Base-by-base conservation (phyloP, 2,888 invertebrate genomes). In the Drosophila gaucha region DNA sequence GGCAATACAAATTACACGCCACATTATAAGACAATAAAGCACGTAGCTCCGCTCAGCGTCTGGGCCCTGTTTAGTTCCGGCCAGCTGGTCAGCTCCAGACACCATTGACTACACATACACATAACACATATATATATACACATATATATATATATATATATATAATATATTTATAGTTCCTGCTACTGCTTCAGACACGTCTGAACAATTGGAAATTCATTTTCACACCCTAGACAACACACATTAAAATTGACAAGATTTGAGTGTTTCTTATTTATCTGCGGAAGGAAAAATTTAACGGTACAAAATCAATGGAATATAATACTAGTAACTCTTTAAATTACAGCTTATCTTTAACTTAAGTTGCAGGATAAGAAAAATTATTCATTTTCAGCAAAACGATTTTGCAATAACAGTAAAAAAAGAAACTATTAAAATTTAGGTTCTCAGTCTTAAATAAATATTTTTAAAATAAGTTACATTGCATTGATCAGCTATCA, bases 11-110 rank as follows among this genome's bases (percentile, higher is more conserved):
- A 82, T 83, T 75, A 76, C 72, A 76, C 64, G 72, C 62, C 49
- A 52, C 54, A 72, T 75, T 83, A 79, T 72, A 75, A 77, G 80
- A 75, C 86, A 70, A 83, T 75, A 66, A 72, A 74, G 86, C 82
- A 82, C 82, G 82, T 82, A 82, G 80, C 55, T 38, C 41, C 36
- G 51, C 39, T 38, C 60, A 71, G 67, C 63, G 71, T 75, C 63
- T 67, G 63, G 43, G 36, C 67, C 33, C 60, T 59, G 54, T 46
- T 71, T 67, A 52, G 76, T 67, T 67, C 64, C 54, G 54, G 66
- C 57, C 67, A 74, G 72, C 63, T 74, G 74, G 46, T 49, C 46
- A 54, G 52, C 36, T 44, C n/a, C 31, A 39, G 51, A 39, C 51
- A 51, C 18, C 36, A 28, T 26, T 12, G 16, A 26, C 43, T n/a